phyloP scores from a whole-genome alignment of 1,140 invertebrate genomes.

The Hycleus phaleratus region DNA sequence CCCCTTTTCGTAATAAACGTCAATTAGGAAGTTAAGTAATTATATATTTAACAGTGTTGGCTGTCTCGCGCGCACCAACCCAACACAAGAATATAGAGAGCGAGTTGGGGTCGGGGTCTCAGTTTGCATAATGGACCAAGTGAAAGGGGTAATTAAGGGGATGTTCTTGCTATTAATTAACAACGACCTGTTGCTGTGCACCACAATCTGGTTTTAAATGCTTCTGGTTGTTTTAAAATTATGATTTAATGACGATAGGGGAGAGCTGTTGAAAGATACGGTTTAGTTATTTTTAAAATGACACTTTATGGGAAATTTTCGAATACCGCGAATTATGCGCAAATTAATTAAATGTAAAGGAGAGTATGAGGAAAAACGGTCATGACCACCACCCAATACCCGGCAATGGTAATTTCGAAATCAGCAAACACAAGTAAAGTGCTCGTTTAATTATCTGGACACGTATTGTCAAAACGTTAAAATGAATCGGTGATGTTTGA shows the following conservation, averaged over 20 bases:
- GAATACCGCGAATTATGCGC: too few species aligned
- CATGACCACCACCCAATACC: background rate
- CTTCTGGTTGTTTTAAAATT: slow-evolving; percentile 11
- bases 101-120: slow-evolving; percentile 16
- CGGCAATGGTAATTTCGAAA: background rate
- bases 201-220: background rate
- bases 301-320: too few species aligned
- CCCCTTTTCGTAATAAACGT: slow-evolving; percentile 40
- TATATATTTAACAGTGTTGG: slow-evolving; percentile 33
- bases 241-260: too few species aligned
- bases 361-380: too few species aligned
- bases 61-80: slow-evolving; percentile 2
- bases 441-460: slow-evolving; percentile 19
- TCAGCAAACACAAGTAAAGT: slow-evolving; percentile 1
- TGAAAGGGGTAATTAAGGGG: slow-evolving; percentile 41
- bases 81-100: too few species aligned
- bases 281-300: too few species aligned
- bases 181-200: slow-evolving; percentile 34
- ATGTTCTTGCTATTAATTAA: slow-evolving; percentile 38
- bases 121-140: slow-evolving; percentile 40
- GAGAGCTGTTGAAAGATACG: too few species aligned
- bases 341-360: too few species aligned
- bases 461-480: slow-evolving; percentile 20
- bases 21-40: slow-evolving; percentile 38
- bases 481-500: slow-evolving; percentile 18